phyloP scores from a whole-genome alignment of 2,797 vertebrate species.

The Chelidonichthys spinosus region DNA sequence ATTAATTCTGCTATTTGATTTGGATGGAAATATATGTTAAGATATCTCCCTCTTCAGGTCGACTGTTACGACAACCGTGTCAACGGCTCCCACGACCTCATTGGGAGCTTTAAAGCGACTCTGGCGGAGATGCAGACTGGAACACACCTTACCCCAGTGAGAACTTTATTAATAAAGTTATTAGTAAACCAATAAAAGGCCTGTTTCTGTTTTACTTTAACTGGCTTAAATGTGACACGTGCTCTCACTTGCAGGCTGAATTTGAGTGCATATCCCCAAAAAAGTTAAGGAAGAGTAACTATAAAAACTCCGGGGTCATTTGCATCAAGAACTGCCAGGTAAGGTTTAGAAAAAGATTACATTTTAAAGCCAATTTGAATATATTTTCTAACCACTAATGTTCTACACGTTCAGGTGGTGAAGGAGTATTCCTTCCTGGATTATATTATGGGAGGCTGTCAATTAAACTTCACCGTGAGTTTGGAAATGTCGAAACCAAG shows the following conservation, averaged over 20 bases:
- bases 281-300: slow-evolving; percentile 92
- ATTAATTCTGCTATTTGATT: not conserved
- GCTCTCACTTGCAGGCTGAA: slow-evolving; percentile 83
- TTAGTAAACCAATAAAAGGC: not conserved
- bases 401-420: slow-evolving; percentile 79
- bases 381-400: not conserved
- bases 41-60: slow-evolving; percentile 80
- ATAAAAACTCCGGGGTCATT: slow-evolving; percentile 94
- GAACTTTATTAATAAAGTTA: slow-evolving; percentile 33
- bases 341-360: not conserved
- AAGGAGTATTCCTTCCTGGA: slow-evolving; percentile 92
- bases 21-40: not conserved
- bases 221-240: not conserved
- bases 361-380: not conserved
- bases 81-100: slow-evolving; percentile 92
- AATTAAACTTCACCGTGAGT: slow-evolving; percentile 95
- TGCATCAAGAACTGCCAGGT: slow-evolving; percentile 92
- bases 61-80: slow-evolving; percentile 91
- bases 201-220: not conserved
- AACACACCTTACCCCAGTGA: slow-evolving; percentile 87
- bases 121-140: slow-evolving; percentile 89
- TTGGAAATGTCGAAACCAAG: slow-evolving; percentile 4
- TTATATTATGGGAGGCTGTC: slow-evolving; percentile 94
- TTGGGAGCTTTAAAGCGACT: slow-evolving; percentile 89
- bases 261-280: slow-evolving; percentile 92